These are phyloP conservation scores for Aleiodes alternator DNA, from an alignment of 2,888 invertebrate genomes.

Conservation along the genomic window DNA sequence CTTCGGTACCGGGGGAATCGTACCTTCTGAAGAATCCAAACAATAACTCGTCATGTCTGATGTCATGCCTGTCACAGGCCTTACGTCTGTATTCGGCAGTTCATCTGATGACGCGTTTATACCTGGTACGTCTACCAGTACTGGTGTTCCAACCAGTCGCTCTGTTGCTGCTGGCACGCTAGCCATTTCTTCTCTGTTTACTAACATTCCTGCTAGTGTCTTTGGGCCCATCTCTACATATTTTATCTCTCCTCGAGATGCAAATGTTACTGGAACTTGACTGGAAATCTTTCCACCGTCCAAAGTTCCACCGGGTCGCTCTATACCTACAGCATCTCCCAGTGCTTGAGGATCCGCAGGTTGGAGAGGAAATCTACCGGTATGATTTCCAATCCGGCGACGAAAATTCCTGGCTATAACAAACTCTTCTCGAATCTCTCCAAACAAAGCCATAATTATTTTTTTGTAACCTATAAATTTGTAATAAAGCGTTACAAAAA, in stretches of 20 bases:
- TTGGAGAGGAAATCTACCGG: background rate
- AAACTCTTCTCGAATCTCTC: background rate
- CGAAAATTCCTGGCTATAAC: background rate
- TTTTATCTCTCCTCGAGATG: background rate
- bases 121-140: conserved; percentile 5
- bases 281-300: background rate
- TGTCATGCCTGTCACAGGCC: background rate
- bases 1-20: too few relatives aligned
- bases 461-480: background rate
- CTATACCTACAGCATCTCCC: background rate
- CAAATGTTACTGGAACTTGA: too few relatives aligned
- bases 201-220: conserved; percentile 11
- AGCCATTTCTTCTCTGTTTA: background rate
- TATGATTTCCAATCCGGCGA: background rate
- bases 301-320: background rate
- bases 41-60: too few relatives aligned
- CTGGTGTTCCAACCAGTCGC: background rate
- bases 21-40: too few relatives aligned
- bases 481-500: too few relatives aligned
- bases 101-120: background rate
- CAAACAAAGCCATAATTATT: background rate
- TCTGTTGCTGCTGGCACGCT: conserved; percentile 2
- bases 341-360: background rate
- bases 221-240: background rate
- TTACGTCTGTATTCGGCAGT: background rate